Evolutionary conservation across 1,140 invertebrate species (phyloP).

Genomic region (Penaeus chinensis): DNA sequence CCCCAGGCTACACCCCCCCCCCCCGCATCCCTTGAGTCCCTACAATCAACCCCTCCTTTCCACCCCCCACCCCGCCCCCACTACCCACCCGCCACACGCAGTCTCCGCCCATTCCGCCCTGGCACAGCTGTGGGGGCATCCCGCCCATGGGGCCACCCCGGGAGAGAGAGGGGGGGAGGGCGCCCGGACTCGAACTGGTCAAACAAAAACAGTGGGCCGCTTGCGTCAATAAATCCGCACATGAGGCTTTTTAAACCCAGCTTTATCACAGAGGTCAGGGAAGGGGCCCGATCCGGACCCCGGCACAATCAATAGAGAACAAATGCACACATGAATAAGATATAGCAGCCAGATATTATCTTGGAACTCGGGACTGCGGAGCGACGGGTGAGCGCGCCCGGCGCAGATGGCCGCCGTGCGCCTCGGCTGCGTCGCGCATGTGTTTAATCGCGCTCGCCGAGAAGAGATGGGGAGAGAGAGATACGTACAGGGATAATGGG

Average conservation of each 20-base stretch:
- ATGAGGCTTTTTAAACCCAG: conserved; percentile 30
- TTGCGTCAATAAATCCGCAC: not conserved
- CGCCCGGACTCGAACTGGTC: not conserved
- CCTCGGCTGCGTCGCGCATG: too few relatives aligned
- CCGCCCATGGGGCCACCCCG: not conserved
- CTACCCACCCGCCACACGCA: too few relatives aligned
- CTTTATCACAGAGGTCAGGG: conserved; percentile 31
- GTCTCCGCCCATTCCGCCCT: too few relatives aligned
- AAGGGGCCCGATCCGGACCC: not conserved
- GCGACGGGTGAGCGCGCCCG: not conserved
- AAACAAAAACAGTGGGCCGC: not conserved
- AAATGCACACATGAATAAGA: conserved; percentile 49
- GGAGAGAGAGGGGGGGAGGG: not conserved
- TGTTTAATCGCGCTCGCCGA: too few relatives aligned
- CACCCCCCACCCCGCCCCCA: too few relatives aligned
- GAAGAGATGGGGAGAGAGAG: too few relatives aligned
- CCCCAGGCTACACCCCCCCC: too few relatives aligned
- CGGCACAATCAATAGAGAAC: conserved; percentile 39
- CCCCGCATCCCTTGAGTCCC: too few relatives aligned
- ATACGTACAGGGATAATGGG: not conserved
- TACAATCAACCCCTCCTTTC: too few relatives aligned
- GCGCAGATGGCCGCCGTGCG: too few relatives aligned
- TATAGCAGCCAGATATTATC: conserved; percentile 52
- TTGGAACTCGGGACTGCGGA: not conserved
- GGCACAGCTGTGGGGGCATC: not conserved